A percentile compares a stretch with the other conserved stretches of the same genome.
These are phyloP conservation scores for Ceryle rudis DNA, from an alignment of 2,797 vertebrate species.

Conservation along the genomic window DNA sequence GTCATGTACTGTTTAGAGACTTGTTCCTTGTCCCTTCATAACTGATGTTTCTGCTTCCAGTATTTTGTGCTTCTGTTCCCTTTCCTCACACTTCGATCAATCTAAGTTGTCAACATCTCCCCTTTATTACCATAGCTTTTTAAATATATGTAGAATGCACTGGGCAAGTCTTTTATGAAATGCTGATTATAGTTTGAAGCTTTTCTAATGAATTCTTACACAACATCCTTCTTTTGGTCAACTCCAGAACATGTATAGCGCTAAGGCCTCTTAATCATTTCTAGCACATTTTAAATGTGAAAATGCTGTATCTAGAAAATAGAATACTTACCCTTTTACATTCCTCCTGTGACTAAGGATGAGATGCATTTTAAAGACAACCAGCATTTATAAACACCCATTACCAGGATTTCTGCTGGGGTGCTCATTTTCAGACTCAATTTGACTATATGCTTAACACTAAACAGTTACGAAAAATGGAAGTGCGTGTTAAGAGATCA, in stretches of 20 bases:
- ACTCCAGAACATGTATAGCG: no score
- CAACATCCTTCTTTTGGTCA: not conserved
- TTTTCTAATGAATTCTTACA: not conserved
- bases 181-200: not conserved
- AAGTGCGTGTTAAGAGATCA: not conserved
- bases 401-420: no score
- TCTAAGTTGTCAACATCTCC: not conserved
- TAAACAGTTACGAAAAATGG: not conserved
- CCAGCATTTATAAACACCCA: no score
- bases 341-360: no score
- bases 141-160: not conserved
- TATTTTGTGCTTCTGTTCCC: not conserved
- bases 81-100: not conserved
- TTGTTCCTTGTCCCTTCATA: not conserved
- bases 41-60: not conserved
- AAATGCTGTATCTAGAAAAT: no score
- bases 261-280: no score
- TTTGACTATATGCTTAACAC: not conserved
- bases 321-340: no score
- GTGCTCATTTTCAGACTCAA: no score
- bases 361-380: not conserved
- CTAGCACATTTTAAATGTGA: no score
- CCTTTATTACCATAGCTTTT: not conserved
- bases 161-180: not conserved
- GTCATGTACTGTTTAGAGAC: not conserved